Conservation (phyloP, 1,140 invertebrate species). For the Camponotus vicinus region DNA sequence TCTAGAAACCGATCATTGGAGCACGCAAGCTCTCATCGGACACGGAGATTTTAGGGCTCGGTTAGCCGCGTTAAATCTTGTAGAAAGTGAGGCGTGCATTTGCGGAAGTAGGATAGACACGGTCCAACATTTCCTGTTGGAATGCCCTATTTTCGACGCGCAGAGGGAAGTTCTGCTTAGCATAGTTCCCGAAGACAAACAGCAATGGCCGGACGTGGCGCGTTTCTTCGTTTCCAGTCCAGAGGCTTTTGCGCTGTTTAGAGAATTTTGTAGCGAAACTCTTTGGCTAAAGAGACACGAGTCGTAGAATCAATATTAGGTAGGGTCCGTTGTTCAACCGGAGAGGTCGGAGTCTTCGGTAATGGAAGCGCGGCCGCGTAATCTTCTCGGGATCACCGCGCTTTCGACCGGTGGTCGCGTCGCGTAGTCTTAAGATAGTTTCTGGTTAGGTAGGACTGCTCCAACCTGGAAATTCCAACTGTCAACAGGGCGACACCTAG, state of each 20-base stretch:
- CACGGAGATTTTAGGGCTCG: conserved; percentile 30
- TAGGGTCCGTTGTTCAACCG: no score
- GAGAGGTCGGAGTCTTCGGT: no score
- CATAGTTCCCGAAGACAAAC: neutral
- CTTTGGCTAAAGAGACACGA: no score
- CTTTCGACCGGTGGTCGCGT: no score
- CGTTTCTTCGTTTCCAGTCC: neutral
- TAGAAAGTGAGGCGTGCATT: accelerated
- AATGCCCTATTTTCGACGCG: neutral
- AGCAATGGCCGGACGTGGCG: neutral
- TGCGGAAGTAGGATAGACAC: neutral
- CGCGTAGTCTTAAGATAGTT: no score
- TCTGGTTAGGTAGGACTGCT: no score
- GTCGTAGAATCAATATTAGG: no score
- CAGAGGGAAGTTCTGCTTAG: neutral
- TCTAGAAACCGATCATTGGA: conserved; percentile 40
- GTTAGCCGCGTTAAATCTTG: accelerated
- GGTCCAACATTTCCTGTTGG: neutral
- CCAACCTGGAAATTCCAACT: no score
- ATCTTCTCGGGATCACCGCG: no score
- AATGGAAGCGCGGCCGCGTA: no score
- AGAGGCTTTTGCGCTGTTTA: neutral
- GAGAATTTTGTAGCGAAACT: no score
- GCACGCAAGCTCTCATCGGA: conserved; percentile 6
- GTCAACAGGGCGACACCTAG: no score